These are phyloP conservation scores for Rhadinocentrus ornatus DNA, from an alignment of 2,797 vertebrate genomes.

Conservation along the genomic window DNA sequence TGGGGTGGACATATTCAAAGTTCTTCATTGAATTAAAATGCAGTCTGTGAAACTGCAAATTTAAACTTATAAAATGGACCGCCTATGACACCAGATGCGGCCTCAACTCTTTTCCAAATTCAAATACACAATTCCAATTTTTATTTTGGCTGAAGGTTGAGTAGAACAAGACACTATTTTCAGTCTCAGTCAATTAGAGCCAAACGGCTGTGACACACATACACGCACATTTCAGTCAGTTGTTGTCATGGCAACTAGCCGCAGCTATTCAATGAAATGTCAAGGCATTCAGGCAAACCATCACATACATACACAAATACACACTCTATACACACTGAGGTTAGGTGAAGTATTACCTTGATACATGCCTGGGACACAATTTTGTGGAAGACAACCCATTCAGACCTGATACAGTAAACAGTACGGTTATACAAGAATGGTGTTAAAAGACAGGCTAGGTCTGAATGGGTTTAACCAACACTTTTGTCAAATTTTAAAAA, in stretches of 20 bases:
- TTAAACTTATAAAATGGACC: too few species aligned
- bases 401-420: neutral
- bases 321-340: slow-evolving; percentile 19
- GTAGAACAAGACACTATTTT: slow-evolving; percentile 45
- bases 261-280: slow-evolving; percentile 76
- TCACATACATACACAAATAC: slow-evolving; percentile 22
- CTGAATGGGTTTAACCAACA: neutral
- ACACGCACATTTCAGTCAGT: slow-evolving; percentile 49
- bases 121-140: slow-evolving; percentile 38
- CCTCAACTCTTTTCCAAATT: slow-evolving; percentile 32
- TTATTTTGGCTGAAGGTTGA: slow-evolving; percentile 41
- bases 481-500: neutral
- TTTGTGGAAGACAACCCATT: slow-evolving; percentile 3
- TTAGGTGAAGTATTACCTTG: slow-evolving; percentile 21
- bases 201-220: slow-evolving; percentile 30
- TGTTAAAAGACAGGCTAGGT: neutral
- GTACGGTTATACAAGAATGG: neutral
- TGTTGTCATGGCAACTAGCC: slow-evolving; percentile 75
- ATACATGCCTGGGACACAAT: neutral
- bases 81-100: too few species aligned
- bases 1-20: too few species aligned
- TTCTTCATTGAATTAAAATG: too few species aligned
- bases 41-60: too few species aligned
- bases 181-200: slow-evolving; percentile 51
- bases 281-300: slow-evolving; percentile 64